A percentile compares a stretch with the other conserved stretches of the same genome.
Conservation (phyloP, 2,888 invertebrate species). For the Chesias legatella region DNA sequence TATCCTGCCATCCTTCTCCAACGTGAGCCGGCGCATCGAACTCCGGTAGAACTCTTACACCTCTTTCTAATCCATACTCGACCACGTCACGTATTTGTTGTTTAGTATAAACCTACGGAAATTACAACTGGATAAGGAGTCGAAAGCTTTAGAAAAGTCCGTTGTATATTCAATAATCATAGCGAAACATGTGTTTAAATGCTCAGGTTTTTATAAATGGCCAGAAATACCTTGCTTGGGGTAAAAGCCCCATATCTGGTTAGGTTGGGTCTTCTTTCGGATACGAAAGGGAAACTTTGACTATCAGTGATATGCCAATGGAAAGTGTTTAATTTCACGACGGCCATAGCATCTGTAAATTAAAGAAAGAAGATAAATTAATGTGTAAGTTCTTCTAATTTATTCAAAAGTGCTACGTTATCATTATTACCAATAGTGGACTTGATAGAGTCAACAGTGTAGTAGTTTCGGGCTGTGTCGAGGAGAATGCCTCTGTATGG, state of each 20-base stretch:
- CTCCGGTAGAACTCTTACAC: constrained; percentile 93
- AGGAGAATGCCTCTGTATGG: constrained; percentile 93
- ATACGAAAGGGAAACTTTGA: constrained; percentile 95
- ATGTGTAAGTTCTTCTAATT: neutral
- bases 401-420: constrained; percentile 4
- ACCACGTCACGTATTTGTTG: constrained; percentile 80
- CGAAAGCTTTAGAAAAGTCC: constrained; percentile 6
- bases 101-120: constrained; percentile 76
- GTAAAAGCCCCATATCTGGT: constrained; percentile 89
- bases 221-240: constrained; percentile 82
- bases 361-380: constrained; percentile 1
- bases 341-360: constrained; percentile 89
- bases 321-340: constrained; percentile 94
- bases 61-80: constrained; percentile 85
- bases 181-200: no score
- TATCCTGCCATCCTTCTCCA: constrained; percentile 91
- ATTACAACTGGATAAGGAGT: neutral
- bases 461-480: constrained; percentile 95
- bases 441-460: constrained; percentile 85
- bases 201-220: no score
- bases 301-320: constrained; percentile 98
- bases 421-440: constrained; percentile 82
- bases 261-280: constrained; percentile 85
- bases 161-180: no score
- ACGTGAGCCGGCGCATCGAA: constrained; percentile 96